phyloP scores from a whole-genome alignment of 2,888 invertebrate species.

The Pseudoips prasinana region DNA sequence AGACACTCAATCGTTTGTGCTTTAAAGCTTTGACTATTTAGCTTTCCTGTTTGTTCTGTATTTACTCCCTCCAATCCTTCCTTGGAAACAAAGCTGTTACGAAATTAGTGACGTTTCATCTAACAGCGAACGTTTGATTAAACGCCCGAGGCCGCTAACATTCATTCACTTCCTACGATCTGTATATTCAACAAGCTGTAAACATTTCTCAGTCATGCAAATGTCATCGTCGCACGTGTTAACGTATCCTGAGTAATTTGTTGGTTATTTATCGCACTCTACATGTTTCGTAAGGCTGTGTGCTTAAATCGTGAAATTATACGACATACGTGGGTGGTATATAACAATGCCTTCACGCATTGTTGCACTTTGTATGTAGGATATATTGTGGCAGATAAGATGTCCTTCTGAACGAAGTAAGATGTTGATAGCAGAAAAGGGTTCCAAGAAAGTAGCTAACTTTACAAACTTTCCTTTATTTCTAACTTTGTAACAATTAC shows the following conservation, averaged over 20 bases:
- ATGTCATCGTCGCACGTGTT: constrained; percentile 62
- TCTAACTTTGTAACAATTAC: too few species aligned
- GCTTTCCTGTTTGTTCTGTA: too few species aligned
- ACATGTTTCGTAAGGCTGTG: constrained; percentile 69
- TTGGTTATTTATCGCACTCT: constrained; percentile 68
- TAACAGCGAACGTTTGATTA: constrained; percentile 37
- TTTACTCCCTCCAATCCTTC: too few species aligned
- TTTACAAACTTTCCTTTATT: too few species aligned
- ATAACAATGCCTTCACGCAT: constrained; percentile 71
- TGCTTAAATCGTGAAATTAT: constrained; percentile 75
- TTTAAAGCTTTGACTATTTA: too few species aligned
- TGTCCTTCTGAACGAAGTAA: background rate
- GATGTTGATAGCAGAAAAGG: too few species aligned
- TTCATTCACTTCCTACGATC: constrained; percentile 36
- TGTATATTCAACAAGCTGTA: constrained; percentile 42
- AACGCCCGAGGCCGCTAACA: constrained; percentile 29
- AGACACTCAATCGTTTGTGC: too few species aligned
- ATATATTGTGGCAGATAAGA: background rate
- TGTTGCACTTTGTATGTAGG: constrained; percentile 31
- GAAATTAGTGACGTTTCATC: background rate
- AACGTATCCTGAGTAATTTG: constrained; percentile 67
- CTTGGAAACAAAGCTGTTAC: too few species aligned
- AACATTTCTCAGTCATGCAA: constrained; percentile 70
- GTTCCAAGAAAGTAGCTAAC: too few species aligned
- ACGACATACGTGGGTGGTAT: constrained; percentile 65